Evolutionary conservation across 2,113 vertebrate species (phyloP), one percentile per base, ranked within the genome.

Genomic region (Oreocharis arfaki): DNA sequence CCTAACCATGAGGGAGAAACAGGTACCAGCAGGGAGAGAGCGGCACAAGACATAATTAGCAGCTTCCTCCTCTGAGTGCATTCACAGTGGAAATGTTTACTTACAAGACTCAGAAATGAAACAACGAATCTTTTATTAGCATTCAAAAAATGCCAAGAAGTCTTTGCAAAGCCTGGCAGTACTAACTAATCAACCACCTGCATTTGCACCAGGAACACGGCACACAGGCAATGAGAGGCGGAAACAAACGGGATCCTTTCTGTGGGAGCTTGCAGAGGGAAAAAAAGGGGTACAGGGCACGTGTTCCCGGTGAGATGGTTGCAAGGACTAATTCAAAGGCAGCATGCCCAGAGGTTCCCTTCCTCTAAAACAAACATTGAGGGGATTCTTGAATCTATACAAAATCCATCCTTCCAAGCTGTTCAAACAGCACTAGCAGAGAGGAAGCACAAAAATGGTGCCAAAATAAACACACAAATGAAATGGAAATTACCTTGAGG

Each of bases 401-500:
- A 96, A 95, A 93, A 96, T 78, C 69, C 60, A 89, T 67, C 87
- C 16, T 94, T 89, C 56, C 87, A 93, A 94, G 87, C 76, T 97
- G 93, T 93, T 90, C 73, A 96, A 96, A 97, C 65, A 96, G 33
- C 70, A 71, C 35, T 67, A 83, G 73, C 74, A 87, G 70, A 91
- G 49, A 95, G 15, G 42, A 69, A 85, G 63, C 61, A 79, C 22
- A 90, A 88, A 71, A 80, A 30, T 1, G 2, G 50, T 90, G 87
- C 90, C 87, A 96, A 96, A 96, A 90, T 64, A 93, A 96, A 96
- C 70, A 96, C 12, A 67, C 8, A 77, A 89, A 95, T 84, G 18
- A 87, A 96, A 91, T 39, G 16, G 64, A 95, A 96, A 96, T 87
- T 92, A 93, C 83, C 69, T 88, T 76, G 59, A 84, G 76, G 68